phyloP scores from a whole-genome alignment of 2,113 vertebrate genomes.

The Connochaetes taurinus region DNA sequence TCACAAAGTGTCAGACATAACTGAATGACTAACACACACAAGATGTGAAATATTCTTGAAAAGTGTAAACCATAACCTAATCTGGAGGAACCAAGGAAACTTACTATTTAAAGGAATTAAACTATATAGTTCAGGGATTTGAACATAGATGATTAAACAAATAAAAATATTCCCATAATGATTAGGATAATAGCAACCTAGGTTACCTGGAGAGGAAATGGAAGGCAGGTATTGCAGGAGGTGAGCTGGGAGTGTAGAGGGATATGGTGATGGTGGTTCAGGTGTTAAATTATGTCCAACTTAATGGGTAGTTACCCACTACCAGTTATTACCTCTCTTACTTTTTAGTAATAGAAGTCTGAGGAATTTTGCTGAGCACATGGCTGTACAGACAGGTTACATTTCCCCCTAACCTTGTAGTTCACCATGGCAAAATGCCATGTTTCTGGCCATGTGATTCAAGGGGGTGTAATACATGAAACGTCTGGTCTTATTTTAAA shows the following conservation, averaged over 20 bases:
- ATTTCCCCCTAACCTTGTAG: not conserved
- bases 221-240: not conserved
- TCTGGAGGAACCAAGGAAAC: too few species aligned
- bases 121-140: not conserved
- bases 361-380: not conserved
- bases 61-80: too few species aligned
- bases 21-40: not conserved
- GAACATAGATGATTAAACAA: not conserved
- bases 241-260: not conserved
- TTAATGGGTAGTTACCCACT: not conserved
- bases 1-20: not conserved
- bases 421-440: not conserved
- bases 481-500: not conserved
- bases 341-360: not conserved
- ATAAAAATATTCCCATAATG: not conserved
- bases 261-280: not conserved
- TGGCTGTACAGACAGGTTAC: not conserved
- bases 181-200: not conserved
- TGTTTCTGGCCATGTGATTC: not conserved
- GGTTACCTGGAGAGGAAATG: not conserved
- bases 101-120: not conserved
- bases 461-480: not conserved
- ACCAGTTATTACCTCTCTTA: not conserved
- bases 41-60: too few species aligned
- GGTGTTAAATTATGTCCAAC: not conserved